These are phyloP conservation scores for Reticulitermes speratus DNA, from an alignment of 1,140 invertebrate genomes.

Conservation along the genomic window DNA sequence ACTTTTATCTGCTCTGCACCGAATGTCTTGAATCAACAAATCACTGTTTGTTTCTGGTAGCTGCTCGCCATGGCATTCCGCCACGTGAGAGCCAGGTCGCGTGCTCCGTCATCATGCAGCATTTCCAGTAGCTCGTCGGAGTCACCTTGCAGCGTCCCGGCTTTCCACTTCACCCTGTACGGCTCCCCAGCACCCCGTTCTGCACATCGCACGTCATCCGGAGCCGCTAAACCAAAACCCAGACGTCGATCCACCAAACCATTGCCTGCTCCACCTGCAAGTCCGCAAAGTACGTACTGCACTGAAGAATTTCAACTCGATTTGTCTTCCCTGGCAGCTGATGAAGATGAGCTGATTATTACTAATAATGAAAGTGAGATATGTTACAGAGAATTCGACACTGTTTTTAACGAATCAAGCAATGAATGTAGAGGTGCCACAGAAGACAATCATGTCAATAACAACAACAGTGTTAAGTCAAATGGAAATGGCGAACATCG, in stretches of 20 bases:
- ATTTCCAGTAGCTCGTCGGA: background rate
- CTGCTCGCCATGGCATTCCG: background rate
- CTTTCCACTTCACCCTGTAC: conserved; percentile 23
- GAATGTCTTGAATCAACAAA: background rate
- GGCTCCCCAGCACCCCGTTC: conserved; percentile 21
- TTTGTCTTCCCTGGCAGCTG: background rate
- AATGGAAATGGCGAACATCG: too few relatives aligned
- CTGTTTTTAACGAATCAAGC: background rate
- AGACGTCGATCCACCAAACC: background rate
- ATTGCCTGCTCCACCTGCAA: background rate
- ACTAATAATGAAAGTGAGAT: background rate
- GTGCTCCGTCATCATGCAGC: background rate
- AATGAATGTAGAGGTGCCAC: background rate
- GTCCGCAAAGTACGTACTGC: background rate
- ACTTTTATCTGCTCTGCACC: too few relatives aligned
- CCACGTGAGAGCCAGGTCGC: background rate
- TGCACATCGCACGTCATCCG: background rate
- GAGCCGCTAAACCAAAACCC: background rate
- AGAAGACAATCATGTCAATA: too few relatives aligned
- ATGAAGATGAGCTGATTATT: background rate
- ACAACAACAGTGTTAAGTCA: too few relatives aligned
- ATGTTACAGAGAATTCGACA: background rate
- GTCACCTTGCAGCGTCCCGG: background rate
- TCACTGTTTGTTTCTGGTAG: background rate
- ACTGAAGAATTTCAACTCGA: background rate